Percentiles rank a stretch among this genome's conserved stretches.
phyloP scores from a whole-genome alignment of 2,888 invertebrate species.

The Ormyrus thymus region DNA sequence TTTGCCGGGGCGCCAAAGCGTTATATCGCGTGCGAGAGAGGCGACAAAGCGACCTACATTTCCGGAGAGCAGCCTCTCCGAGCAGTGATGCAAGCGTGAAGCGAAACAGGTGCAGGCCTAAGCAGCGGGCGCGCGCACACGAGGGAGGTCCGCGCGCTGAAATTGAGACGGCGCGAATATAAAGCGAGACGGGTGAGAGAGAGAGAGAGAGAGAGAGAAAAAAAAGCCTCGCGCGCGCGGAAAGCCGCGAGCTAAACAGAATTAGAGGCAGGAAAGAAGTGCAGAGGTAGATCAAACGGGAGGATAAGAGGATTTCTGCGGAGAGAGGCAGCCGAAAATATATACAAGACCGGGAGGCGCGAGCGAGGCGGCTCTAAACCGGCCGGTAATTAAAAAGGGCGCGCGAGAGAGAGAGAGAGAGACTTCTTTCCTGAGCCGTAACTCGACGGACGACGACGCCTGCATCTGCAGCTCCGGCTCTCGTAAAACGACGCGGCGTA shows the following conservation, averaged over 20 bases:
- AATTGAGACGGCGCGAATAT: not conserved
- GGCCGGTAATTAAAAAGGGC: constrained; percentile 28
- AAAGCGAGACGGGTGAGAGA: constrained; percentile 7
- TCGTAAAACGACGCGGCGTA: too few relatives aligned
- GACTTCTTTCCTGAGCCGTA: too few relatives aligned
- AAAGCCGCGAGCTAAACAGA: constrained; percentile 30
- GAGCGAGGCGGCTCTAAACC: not conserved
- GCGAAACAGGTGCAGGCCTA: constrained; percentile 54
- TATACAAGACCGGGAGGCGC: not conserved
- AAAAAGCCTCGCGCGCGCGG: constrained; percentile 13
- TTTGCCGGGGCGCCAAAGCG: constrained; percentile 57
- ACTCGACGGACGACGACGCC: too few relatives aligned
- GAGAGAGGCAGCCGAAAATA: too few relatives aligned
- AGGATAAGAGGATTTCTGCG: constrained; percentile 26
- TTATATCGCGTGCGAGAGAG: not conserved
- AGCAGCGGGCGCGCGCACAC: not conserved
- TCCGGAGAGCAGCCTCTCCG: constrained; percentile 53
- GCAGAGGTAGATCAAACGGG: not conserved
- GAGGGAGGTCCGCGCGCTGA: not conserved
- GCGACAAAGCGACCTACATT: constrained; percentile 62
- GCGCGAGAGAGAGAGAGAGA: too few relatives aligned
- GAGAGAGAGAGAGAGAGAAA: too few relatives aligned
- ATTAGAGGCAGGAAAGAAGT: constrained; percentile 17
- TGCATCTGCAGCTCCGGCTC: too few relatives aligned
- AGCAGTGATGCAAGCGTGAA: constrained; percentile 27